Base-by-base conservation (phyloP, 2,113 vertebrate genomes). In the Orthochromis malagaraziensis region DNA sequence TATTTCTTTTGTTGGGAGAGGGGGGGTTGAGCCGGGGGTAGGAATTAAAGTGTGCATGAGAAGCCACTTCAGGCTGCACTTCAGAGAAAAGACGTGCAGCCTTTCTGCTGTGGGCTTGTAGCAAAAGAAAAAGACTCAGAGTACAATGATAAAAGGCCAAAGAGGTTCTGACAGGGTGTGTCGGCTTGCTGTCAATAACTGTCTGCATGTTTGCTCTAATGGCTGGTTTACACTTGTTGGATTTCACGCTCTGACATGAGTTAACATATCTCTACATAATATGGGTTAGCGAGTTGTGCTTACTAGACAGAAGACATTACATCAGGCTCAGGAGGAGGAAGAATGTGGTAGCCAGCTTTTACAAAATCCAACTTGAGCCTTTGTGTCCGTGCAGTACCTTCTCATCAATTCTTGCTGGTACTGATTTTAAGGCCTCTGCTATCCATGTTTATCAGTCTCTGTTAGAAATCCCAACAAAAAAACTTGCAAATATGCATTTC, bases 101-200 rank as follows among this genome's bases (percentile, higher is more conserved):
- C 60, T 54, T 12, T 77, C 81, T 57, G 81, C 89, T 84, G 57
- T 79, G 31, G 86, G 83, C 49, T 55, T 26, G 47, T 85, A 81
- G 82, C 73, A 31, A 84, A 88, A 91, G 83, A 49, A 83, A 89
- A 79, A 75, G 84, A 89, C 90, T 91, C 35, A 53, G 87, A 86
- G 94, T 95, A 94, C 91, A 95, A 93, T 93, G 92, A 94, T 84
- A 84, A 82, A 82, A 93, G 93, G 95, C 95, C 95, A 96, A 96
- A 96, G 93, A 95, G 90, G 93, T 87, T 89, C 53, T 55, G 86
- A 86, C 91, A 89, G 89, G 87, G 90, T 90, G 33, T 75, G 68
- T 79, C 14, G 70, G 81, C 26, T 38, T 33, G 55, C 13, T 83
- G 81, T 85, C 70, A n/a, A 16, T 38, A 35, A 63, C 45, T 63